Conservation (phyloP, 2,797 vertebrate species). For the Moxostoma hubbsi region DNA sequence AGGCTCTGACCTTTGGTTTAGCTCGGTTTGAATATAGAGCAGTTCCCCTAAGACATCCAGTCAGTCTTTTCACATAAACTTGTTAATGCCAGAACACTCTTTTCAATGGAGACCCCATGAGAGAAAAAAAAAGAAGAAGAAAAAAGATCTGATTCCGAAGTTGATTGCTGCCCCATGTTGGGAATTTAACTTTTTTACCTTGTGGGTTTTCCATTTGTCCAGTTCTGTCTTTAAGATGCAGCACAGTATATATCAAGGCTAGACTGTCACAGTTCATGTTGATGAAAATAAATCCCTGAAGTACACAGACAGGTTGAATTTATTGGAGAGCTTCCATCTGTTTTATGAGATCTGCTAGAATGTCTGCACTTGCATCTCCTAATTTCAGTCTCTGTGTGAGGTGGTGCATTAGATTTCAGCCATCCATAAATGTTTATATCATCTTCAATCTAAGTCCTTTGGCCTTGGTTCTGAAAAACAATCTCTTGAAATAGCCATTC, state of each 20-base stretch:
- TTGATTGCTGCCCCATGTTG: constrained; percentile 19
- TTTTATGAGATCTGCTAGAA: constrained; percentile 48
- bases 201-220: constrained; percentile 26
- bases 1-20: constrained; percentile 58
- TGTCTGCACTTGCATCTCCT: constrained; percentile 43
- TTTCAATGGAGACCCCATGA: constrained; percentile 45
- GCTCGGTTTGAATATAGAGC: constrained; percentile 51
- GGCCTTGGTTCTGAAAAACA: constrained; percentile 20
- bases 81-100: constrained; percentile 52
- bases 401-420: constrained; percentile 18
- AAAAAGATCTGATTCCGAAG: background rate
- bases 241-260: background rate
- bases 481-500: constrained; percentile 44
- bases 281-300: constrained; percentile 39
- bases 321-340: constrained; percentile 66
- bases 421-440: constrained; percentile 42
- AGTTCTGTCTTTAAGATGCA: constrained; percentile 29
- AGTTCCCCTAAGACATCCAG: constrained; percentile 49
- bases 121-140: background rate
- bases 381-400: constrained; percentile 47
- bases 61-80: constrained; percentile 48
- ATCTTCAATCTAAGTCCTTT: constrained; percentile 18
- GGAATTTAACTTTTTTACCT: constrained; percentile 18
- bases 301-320: constrained; percentile 59
- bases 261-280: constrained; percentile 4